A percentile compares a stretch with the other conserved stretches of the same genome.
Conservation (phyloP, 1,140 invertebrate species). For the Batillaria attramentaria region DNA sequence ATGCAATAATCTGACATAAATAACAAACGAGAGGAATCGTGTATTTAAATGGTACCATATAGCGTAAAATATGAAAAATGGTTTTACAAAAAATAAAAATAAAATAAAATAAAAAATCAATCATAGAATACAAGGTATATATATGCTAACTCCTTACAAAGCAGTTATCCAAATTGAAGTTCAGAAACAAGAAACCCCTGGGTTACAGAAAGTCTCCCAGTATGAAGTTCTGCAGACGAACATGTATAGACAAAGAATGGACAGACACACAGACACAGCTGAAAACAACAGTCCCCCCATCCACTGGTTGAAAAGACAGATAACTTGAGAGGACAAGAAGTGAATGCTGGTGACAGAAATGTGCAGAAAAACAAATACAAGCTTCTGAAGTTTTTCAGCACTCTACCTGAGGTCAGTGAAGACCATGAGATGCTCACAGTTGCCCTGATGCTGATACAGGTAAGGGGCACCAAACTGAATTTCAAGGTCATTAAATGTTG, state of each 20-base stretch:
- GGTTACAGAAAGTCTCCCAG: no score
- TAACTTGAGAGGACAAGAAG: no score
- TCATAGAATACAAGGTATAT: no score
- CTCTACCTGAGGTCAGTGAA: constrained; percentile 82
- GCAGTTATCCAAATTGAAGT: background rate
- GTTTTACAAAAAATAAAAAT: background rate
- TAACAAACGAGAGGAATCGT: constrained; percentile 3
- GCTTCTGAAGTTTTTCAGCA: no score
- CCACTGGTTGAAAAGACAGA: no score
- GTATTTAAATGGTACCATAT: background rate
- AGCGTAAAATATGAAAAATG: background rate
- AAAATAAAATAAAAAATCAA: background rate
- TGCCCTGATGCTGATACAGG: constrained; percentile 79
- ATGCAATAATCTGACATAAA: constrained; percentile 54
- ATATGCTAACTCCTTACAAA: background rate
- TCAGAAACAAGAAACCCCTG: no score
- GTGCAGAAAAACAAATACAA: no score
- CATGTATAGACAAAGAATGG: no score
- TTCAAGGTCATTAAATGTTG: constrained; percentile 77
- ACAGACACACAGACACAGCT: no score
- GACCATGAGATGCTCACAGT: constrained; percentile 88
- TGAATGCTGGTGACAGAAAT: no score
- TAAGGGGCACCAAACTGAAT: constrained; percentile 85
- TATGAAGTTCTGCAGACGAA: no score
- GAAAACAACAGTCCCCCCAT: no score